Percentiles rank a stretch among this genome's conserved stretches.
Evolutionary conservation across 2,888 invertebrate genomes (phyloP).

Genomic region (Tuta absoluta): DNA sequence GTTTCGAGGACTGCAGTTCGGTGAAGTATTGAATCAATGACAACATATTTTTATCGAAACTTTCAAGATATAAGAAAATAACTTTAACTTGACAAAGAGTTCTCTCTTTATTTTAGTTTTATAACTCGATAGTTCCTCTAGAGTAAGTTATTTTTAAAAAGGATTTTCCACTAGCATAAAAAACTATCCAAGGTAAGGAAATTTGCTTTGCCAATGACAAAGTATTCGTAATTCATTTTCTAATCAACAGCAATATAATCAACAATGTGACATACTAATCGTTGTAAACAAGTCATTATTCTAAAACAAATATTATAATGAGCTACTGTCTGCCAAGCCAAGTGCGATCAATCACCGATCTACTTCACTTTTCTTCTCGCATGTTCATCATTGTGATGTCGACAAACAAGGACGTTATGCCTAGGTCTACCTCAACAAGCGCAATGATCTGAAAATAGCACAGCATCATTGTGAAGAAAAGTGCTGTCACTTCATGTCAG

Average conservation of each 20-base stretch:
- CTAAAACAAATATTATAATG: not conserved
- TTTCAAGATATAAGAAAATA: not conserved
- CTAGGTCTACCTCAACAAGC: not conserved
- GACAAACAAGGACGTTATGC: slow-evolving; percentile 1
- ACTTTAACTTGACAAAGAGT: not conserved
- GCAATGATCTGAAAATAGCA: not conserved
- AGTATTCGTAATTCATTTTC: not conserved
- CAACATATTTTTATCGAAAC: slow-evolving; percentile 28
- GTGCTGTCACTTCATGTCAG: too few species aligned
- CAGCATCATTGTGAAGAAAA: too few species aligned
- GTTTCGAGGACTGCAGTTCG: slow-evolving; percentile 57
- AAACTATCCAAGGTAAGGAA: too few species aligned
- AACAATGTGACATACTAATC: slow-evolving; percentile 8
- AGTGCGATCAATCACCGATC: slow-evolving; percentile 3
- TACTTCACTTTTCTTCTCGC: slow-evolving; percentile 1
- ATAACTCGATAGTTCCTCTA: not conserved
- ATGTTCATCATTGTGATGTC: not conserved
- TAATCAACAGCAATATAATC: not conserved
- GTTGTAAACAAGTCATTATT: not conserved
- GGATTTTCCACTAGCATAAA: too few species aligned
- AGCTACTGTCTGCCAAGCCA: not conserved
- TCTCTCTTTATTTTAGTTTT: not conserved
- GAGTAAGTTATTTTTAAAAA: too few species aligned
- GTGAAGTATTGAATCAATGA: slow-evolving; percentile 47
- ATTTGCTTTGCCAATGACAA: not conserved